Evolutionary conservation across 2,888 invertebrate genomes (phyloP), one percentile per base, ranked within the genome.

Genomic region (Dione juno): DNA sequence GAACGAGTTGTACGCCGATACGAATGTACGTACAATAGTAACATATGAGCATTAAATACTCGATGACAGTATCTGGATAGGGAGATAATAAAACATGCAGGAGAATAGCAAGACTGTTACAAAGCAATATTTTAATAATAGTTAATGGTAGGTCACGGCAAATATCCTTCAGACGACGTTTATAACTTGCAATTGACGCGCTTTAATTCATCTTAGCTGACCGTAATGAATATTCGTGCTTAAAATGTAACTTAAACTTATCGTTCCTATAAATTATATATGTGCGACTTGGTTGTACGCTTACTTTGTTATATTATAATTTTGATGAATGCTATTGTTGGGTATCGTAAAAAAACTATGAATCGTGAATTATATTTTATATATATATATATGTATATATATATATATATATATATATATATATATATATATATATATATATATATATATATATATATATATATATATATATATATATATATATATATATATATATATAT

Each of bases 111-210:
- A 87, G 83, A 88, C 87, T 87, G 80, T 86, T 88, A 90, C 89
- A 86, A 84, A 85, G 90, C 86, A 88, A 92, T 92, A 92, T 92
- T 91, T 92, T 92, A 92, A 91, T 92, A 92, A 90, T 92, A 87
- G 89, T 92, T 92, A 91, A 92, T 92, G 89, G 88, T 82, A 81
- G 90, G 90, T 90, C 90, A 89, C 83, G 87, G 82, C 84, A 84
- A 85, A 83, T 84, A 87, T 87, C 84, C 86, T 81, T 81, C 86
- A 88, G 88, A 82, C 87, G 88, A 89, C 87, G 89, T 89, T 88
- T 89, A 90, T 90, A 90, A 90, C 89, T 87, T 82, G 84, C 85
- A 83, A 89, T 89, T 88, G 89, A 90, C 88, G 84, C 88, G 85
- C 84, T 87, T 88, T 87, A 87, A 90, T 90, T 88, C 87, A 88